Evolutionary conservation across 2,113 vertebrate genomes (phyloP), one percentile per base, ranked within the genome.

Genomic region (Lontra canadensis): DNA sequence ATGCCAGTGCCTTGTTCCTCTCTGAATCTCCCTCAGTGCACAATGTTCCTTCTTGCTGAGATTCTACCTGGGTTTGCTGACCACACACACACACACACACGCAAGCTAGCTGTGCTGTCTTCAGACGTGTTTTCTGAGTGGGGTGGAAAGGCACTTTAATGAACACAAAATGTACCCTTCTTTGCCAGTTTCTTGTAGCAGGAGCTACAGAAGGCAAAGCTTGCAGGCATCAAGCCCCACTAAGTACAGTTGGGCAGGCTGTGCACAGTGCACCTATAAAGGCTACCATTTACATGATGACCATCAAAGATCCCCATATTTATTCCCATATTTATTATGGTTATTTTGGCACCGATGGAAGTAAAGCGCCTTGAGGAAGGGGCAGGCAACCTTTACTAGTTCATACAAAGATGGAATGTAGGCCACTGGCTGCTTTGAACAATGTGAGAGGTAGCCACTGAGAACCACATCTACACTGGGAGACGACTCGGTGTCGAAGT

Each of bases 401-500:
- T 87, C 44, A 49, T 26, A 44, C 29, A 12, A 36, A 93, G 34
- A 67, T 1, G 36, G 36, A 21, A 13, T 4, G 14, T 6, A 39
- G 52, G 88, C 36, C 67, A 15, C 2, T 1, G 20, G 67, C n/a
- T 3, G 11, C 49, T 44, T 12, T 17, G 39, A 44, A 52, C 39
- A 14, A n/a, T 0, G 2, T 1, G 17, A 15, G 12, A 3, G 17
- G 0, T 3, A 0, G 36, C 57, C 81, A 31, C 0, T 6, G 0
- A 47, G 79, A 73, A 13, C 29, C 52, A 47, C 9, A 1, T 0
- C 31, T 4, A 7, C 20, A 14, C 73, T 0, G 1, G 21, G 44
- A 26, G 49, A 15, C 13, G 2, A 4, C 13, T 26, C 67, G 3
- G 6, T 0, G 6, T 3, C 0, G 4, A 13, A n/a, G 21, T 11